Conservation (phyloP, 2,113 vertebrate genomes). For the Ifrita kowaldi region DNA sequence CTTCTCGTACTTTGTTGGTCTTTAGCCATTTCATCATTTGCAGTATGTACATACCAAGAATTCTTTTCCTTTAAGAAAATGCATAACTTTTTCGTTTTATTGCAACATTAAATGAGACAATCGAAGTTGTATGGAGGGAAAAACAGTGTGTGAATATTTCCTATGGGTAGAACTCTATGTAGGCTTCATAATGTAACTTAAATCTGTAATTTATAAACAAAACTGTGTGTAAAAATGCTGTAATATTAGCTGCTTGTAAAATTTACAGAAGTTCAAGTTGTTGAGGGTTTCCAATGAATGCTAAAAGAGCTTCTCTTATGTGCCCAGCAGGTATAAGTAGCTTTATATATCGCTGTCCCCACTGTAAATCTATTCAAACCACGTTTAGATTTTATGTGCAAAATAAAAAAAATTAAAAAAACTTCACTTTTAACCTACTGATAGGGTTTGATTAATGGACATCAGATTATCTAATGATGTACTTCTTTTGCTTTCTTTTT, state of each 20-base stretch:
- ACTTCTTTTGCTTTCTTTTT: neutral
- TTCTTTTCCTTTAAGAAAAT: constrained; percentile 16
- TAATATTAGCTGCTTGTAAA: constrained; percentile 89
- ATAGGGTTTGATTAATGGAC: constrained; percentile 50
- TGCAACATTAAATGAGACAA: constrained; percentile 57
- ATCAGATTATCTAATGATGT: constrained; percentile 40
- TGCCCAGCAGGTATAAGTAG: constrained; percentile 79
- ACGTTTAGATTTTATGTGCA: constrained; percentile 75
- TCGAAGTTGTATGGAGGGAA: constrained; percentile 32
- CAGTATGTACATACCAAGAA: constrained; percentile 14
- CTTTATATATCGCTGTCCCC: constrained; percentile 80
- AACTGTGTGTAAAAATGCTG: constrained; percentile 80
- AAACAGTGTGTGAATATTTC: constrained; percentile 73
- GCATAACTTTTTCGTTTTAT: constrained; percentile 11
- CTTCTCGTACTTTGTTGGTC: constrained; percentile 6
- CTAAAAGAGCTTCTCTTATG: constrained; percentile 83
- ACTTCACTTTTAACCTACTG: constrained; percentile 65
- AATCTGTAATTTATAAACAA: constrained; percentile 73
- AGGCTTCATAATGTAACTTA: constrained; percentile 71
- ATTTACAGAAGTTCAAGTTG: constrained; percentile 73
- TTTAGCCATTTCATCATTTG: neutral
- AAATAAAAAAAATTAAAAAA: constrained; percentile 13
- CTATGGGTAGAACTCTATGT: constrained; percentile 70
- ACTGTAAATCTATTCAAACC: constrained; percentile 83
- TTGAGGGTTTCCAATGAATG: constrained; percentile 79